phyloP scores from a whole-genome alignment of 2,888 invertebrate genomes.

The Yponomeuta sedellus region DNA sequence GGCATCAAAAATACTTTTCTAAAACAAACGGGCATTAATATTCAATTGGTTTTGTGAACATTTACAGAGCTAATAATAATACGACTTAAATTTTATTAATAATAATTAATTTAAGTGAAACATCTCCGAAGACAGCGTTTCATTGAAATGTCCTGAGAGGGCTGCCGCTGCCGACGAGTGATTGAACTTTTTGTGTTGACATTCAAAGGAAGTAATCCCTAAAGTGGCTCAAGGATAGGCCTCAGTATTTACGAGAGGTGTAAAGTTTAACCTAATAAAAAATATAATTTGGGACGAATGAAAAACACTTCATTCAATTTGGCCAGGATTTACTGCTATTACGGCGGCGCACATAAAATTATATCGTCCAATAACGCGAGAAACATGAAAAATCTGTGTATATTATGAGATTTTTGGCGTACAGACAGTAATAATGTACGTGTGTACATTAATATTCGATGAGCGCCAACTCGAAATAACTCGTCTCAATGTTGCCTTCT shows the following conservation, averaged over 20 bases:
- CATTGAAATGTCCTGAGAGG: too few species aligned
- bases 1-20: background rate
- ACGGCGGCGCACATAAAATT: background rate
- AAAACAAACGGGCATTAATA: too few species aligned
- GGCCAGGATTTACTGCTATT: background rate
- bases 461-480: too few species aligned
- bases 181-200: background rate
- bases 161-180: background rate
- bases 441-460: too few species aligned
- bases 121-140: too few species aligned
- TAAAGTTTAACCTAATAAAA: conserved; percentile 2
- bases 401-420: background rate
- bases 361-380: background rate
- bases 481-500: too few species aligned
- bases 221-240: background rate
- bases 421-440: background rate
- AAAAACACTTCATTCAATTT: background rate
- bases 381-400: background rate
- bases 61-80: background rate
- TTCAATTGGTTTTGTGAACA: background rate
- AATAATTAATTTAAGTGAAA: too few species aligned
- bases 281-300: background rate
- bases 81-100: too few species aligned
- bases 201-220: background rate
- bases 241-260: background rate